Evolutionary conservation across 2,888 invertebrate species (phyloP), one percentile per base, ranked within the genome.

Genomic region (Megalurothrips usitatus): DNA sequence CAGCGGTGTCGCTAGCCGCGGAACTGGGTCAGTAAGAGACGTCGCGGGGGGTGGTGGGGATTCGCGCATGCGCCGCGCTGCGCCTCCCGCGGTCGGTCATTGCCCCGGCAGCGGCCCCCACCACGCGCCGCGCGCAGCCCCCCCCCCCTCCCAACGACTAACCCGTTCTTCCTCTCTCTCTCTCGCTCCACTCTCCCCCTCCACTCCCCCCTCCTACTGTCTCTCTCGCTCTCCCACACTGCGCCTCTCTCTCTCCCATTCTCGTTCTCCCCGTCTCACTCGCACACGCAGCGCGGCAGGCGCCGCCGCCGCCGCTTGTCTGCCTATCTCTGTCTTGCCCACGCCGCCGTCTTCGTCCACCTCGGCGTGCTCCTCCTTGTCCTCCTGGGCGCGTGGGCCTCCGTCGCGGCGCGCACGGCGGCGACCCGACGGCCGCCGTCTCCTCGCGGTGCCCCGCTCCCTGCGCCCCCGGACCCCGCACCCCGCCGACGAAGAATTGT

Each of bases 21-120:
- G 68, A 75, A 75, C 68, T 75, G 68, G 68, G 68, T 75, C 68
- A 75, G 68, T 75, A 75, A 75, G 68, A 75, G 68, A 75, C 26
- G 68, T 58, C 58, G 58, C n/a, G 68, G 68, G 68, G 23, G 68
- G n/a, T 11, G 68, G 68, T 1, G 68, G 68, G 68, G 68, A 75
- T 75, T 75, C 68, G 68, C 68, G 68, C 68, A 75, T 75, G 68
- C 68, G 68, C 68, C 23, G 23, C 68, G 68, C 68, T 11, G 26
- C 58, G 58, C 19, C 58, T 58, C 58, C 4, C 68, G 68, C 68
- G 68, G 26, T 1, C 68, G 68, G 68, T 75, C 68, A 75, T 75
- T 75, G 68, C 68, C 68, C 68, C 68, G 12, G 23, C 68, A n/a
- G 68, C 68, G 23, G 68, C 68, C n/a, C 68, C 4, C 23, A n/a